phyloP scores from a whole-genome alignment of 2,888 invertebrate genomes.

The Mayetiola destructor region DNA sequence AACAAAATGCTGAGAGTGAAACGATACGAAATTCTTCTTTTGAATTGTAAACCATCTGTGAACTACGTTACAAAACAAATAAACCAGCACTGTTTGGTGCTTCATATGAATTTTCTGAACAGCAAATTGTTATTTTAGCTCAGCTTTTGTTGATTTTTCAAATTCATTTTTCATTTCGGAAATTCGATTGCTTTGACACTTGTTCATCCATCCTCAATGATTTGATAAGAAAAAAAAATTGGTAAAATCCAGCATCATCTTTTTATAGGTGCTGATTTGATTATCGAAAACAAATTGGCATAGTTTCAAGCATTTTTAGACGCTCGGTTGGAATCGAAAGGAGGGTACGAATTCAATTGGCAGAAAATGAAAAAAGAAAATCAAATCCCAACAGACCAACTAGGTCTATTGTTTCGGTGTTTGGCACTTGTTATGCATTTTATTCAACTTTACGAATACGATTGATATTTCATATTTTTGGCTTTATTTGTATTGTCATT shows the following conservation, averaged over 20 bases:
- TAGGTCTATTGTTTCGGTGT: not conserved
- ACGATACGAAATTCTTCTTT: too few relatives aligned
- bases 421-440: slow-evolving; percentile 11
- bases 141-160: not conserved
- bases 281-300: slow-evolving; percentile 4
- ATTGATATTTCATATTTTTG: too few relatives aligned
- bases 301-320: not conserved
- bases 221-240: too few relatives aligned
- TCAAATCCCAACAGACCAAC: not conserved
- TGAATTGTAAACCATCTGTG: too few relatives aligned
- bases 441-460: too few relatives aligned
- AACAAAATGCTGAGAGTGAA: too few relatives aligned
- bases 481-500: too few relatives aligned
- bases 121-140: not conserved
- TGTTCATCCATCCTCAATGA: too few relatives aligned
- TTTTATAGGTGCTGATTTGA: slow-evolving; percentile 1
- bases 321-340: not conserved
- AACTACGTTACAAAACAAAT: too few relatives aligned
- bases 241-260: too few relatives aligned
- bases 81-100: too few relatives aligned
- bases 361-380: not conserved
- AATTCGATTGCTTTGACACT: not conserved
- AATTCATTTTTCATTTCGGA: not conserved
- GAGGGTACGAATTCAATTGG: not conserved
- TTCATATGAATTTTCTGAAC: not conserved